phyloP scores from a whole-genome alignment of 1,140 invertebrate genomes.

The Triops longicaudatus region DNA sequence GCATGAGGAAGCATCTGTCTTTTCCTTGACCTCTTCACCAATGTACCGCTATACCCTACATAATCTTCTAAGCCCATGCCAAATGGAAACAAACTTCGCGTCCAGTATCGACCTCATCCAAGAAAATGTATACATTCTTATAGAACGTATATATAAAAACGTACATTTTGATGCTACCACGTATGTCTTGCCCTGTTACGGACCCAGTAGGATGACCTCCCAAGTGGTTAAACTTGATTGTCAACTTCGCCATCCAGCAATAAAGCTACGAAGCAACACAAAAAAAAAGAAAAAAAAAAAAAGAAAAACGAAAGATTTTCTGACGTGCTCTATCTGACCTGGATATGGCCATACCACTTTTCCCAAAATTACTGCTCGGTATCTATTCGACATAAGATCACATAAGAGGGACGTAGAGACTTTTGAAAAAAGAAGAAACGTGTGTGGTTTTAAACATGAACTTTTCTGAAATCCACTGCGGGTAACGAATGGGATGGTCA shows the following conservation, averaged over 20 bases:
- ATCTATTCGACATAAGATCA: neutral
- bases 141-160: too few relatives aligned
- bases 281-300: neutral
- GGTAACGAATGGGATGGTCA: neutral
- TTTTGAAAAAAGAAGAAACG: neutral
- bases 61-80: conserved; percentile 1
- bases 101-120: conserved; percentile 1
- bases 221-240: conserved; percentile 8
- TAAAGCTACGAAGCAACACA: neutral
- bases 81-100: neutral
- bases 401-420: neutral
- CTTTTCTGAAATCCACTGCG: neutral
- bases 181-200: neutral
- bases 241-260: neutral
- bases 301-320: neutral
- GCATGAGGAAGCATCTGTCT: conserved; percentile 6
- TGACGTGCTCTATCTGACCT: neutral
- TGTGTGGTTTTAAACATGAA: neutral
- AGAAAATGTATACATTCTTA: neutral
- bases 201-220: neutral
- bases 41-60: conserved; percentile 15
- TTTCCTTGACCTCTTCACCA: conserved; percentile 4
- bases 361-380: neutral
- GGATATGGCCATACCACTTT: neutral
- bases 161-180: neutral